phyloP scores from a whole-genome alignment of 2,113 vertebrate species.

The Notiomystis cincta region DNA sequence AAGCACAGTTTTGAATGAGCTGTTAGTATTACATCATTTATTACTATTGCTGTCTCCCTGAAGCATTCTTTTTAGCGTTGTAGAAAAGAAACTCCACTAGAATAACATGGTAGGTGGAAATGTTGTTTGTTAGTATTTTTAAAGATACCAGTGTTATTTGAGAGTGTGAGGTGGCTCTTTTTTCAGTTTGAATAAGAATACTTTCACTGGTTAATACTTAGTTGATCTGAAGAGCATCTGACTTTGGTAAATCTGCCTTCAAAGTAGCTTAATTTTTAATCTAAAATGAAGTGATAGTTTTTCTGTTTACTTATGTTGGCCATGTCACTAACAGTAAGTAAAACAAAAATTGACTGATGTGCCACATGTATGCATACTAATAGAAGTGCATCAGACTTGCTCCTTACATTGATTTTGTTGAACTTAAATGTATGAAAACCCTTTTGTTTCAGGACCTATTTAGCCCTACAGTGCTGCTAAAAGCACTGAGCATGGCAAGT shows the following conservation, averaged over 20 bases:
- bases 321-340: neutral
- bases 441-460: neutral
- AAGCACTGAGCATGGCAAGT: neutral
- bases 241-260: neutral
- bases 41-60: neutral
- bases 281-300: neutral
- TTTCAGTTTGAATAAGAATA: neutral
- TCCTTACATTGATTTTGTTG: neutral
- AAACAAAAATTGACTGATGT: neutral
- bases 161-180: neutral
- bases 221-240: neutral
- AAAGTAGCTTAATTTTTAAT: neutral
- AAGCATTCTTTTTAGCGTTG: neutral
- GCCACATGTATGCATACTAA: neutral
- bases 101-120: neutral
- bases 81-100: neutral
- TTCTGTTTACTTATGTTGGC: accelerated
- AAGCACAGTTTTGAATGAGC: neutral
- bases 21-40: neutral
- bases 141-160: neutral
- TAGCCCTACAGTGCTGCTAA: neutral
- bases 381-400: neutral
- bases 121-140: neutral
- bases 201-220: neutral
- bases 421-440: neutral